These are phyloP conservation scores for Chrysotoxum bicinctum DNA, from an alignment of 2,888 invertebrate species.

Conservation along the genomic window DNA sequence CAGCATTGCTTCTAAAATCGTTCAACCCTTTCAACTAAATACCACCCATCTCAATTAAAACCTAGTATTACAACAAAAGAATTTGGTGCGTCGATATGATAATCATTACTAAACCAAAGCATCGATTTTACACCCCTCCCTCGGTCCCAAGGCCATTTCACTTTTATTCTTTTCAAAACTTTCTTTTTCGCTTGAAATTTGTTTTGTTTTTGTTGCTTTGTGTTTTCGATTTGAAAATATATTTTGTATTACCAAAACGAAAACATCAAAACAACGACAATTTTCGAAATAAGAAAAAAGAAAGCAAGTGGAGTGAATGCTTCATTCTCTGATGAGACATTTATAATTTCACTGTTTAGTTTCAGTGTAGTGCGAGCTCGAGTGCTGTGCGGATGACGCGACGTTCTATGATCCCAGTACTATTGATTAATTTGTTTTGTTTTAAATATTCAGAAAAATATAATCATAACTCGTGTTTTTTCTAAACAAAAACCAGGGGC, in stretches of 20 bases:
- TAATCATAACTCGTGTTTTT: not conserved
- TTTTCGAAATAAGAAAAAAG: constrained; percentile 26
- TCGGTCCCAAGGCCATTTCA: constrained; percentile 48
- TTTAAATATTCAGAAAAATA: not conserved
- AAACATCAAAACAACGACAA: constrained; percentile 50
- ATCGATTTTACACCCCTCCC: constrained; percentile 58
- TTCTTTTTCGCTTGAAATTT: constrained; percentile 33
- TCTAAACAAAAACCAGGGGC: constrained; percentile 83
- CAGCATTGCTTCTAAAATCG: not conserved
- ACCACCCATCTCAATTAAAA: constrained; percentile 53
- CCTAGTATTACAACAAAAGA: constrained; percentile 21
- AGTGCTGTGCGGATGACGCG: constrained; percentile 54
- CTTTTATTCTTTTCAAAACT: constrained; percentile 44
- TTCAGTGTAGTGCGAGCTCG: constrained; percentile 54
- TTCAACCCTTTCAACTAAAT: constrained; percentile 39
- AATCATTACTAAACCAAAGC: constrained; percentile 40
- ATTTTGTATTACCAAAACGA: constrained; percentile 10
- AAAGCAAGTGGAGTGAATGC: not conserved
- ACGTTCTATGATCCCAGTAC: constrained; percentile 22
- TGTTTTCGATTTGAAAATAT: constrained; percentile 40
- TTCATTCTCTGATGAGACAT: constrained; percentile 30
- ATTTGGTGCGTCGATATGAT: constrained; percentile 53
- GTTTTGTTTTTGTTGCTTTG: constrained; percentile 21
- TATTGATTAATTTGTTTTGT: constrained; percentile 41
- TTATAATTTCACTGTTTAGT: constrained; percentile 45